Evolutionary conservation across 2,113 vertebrate species (phyloP), one percentile per base, ranked within the genome.

Genomic region (Ivindomyrus marchei): DNA sequence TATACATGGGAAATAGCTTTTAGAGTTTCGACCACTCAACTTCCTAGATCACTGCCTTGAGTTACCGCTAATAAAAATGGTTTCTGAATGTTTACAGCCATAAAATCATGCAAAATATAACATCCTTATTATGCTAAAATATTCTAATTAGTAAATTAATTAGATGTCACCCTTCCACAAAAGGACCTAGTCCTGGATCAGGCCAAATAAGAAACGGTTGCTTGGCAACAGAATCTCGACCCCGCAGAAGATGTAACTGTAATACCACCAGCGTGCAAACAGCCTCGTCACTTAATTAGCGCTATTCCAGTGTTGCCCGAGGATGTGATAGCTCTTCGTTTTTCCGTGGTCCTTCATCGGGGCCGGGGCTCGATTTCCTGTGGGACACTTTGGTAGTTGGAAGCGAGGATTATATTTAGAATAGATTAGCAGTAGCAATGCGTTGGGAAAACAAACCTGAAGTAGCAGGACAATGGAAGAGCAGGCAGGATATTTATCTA

Each of bases 151-250:
- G 45, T 47, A 85, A 42, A 47, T 85, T 47, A 46, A 85, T 85
- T 85, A 85, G 83, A 4, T 85, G 39, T 85, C 83, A 46, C 39
- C 24, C 45, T 85, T 85, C 83, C 83, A n/a, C 83, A 85, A 42
- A 47, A 45, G 21, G 45, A 85, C 42, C 39, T 47, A 24, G 39
- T n/a, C 45, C 39, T 85, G 45, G 19, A 46, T 85, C 83, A 85
- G 83, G 83, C 47, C 21, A 85, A 85, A 85, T 85, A 85, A 85
- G 42, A 85, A 80, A 85, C 1, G 45, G 83, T 85, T 85, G 83
- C 83, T 85, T 46, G 45, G 83, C 83, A 85, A 85, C 83, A 85
- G 39, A 46, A 85, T 11, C 39, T 42, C 83, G 21, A 46, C 45
- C 45, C 39, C 83, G 21, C 15, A 10, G 45, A 42, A 46, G 39